Evolutionary conservation across 1,140 invertebrate species (phyloP), one percentile per base, ranked within the genome.

Genomic region (Papilio polyxenes): DNA sequence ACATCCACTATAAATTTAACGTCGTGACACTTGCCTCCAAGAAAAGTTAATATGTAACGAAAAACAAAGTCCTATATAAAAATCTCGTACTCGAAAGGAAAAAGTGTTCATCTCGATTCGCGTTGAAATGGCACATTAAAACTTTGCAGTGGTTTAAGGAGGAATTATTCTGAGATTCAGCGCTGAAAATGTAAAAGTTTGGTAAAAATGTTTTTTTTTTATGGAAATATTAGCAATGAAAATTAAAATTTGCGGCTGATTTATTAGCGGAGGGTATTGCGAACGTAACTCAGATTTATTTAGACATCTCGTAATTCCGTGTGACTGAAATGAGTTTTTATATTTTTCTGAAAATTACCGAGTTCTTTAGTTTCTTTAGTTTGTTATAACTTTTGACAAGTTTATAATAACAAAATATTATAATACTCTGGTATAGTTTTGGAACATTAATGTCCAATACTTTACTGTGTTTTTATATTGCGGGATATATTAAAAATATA

Each of bases 61-160:
- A 72, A 72, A 72, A 72, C 11, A 72, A 72, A 72, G 31, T 72
- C 65, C 37, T 37, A 40, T 31, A 72, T 72, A 72, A 72, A 62
- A 72, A 72, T 40, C 65, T 72, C 65, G 10, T 72, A 72, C 6
- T 17, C 31, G 10, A 72, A 40, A 37, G 62, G 13, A 72, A 72
- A 72, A 72, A 72, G 13, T 65, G 23, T 72, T 72, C 65, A 31
- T 72, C 65, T 72, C 65, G 31, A 72, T 37, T 37, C 79, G 15
- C 75, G 81, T 75, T 44, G 77, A 48, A 31, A 44, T 79, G 81
- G 76, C 76, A 82, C 84, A 82, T 87, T 87, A 83, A 86, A 87
- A 85, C 82, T 87, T 86, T 84, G 72, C 77, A 75, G 72, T 51
- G 82, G 65, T 72, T 72, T 72, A 72, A 11, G 65, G 31, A 7